Evolutionary conservation across 2,888 invertebrate species (phyloP), one percentile per base, ranked within the genome.

Genomic region (Rhimphoctona megacephalus): DNA sequence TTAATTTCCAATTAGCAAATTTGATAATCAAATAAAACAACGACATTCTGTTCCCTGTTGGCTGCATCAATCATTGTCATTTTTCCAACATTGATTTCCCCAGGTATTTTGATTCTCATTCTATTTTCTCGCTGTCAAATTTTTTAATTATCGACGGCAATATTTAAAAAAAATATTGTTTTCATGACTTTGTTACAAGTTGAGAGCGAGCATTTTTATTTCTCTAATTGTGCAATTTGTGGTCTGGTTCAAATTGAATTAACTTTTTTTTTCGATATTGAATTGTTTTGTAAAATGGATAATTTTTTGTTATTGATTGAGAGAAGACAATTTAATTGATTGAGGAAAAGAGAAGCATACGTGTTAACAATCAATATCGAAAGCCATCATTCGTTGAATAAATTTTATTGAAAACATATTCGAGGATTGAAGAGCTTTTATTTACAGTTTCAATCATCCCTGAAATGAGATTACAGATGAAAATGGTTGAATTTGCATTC

Each of bases 381-480:
- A 30, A 61, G 61, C 17, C 61, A 30, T 30, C 17, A 14, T 61
- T 61, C 5, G 30, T 17, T 17, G 30, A 30, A 30, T 49, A 52
- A 33, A n/a, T 33, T 33, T 52, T 33, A 30, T 70, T 19, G 61
- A 6, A 6, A 61, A 25, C 4, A 14, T 25, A 25, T 25, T 25
- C 11, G 25, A 57, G 36, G n/a, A 72, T n/a, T 36, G 52, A 36
- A 49, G 19, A 30, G 9, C 70, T 8, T 70, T 70, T 46, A 49
- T 72, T 72, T 72, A 36, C 52, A 72, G n/a, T 36, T 72, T 52
- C 72, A 52, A 54, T 72, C 8, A 30, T 49, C n/a, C 33, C 36
- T n/a, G 36, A 33, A 33, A 52, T 36, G 72, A 72, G 72, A 33
- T 72, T 52, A 30, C 33, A 8, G 6, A 1, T 33, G 14, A 25